These are phyloP conservation scores for Pipistrellus pipistrellus DNA, from an alignment of 2,797 vertebrate genomes.

Conservation along the genomic window DNA sequence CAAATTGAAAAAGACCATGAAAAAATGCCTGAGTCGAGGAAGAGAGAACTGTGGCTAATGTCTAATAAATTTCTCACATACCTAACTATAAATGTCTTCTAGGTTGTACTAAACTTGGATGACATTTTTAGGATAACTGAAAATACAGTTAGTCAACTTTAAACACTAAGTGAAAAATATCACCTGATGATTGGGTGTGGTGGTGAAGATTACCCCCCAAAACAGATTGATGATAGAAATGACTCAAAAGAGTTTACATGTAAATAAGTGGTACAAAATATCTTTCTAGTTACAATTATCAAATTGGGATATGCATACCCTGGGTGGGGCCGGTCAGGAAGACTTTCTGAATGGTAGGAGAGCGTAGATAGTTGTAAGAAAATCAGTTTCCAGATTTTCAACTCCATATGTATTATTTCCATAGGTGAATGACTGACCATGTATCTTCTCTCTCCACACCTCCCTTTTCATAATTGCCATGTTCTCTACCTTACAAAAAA, in stretches of 20 bases:
- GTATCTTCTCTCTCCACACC: not conserved
- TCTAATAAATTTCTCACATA: not conserved
- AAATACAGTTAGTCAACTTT: not conserved
- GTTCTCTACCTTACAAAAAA: not conserved
- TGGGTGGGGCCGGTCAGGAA: not conserved
- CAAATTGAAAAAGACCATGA: not conserved
- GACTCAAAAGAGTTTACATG: not conserved
- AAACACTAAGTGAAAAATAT: conserved; percentile 31
- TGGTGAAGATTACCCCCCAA: not conserved
- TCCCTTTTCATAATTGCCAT: not conserved
- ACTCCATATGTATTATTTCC: not conserved
- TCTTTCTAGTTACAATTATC: not conserved
- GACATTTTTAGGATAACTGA: not conserved
- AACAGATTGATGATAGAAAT: not conserved
- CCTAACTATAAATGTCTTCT: not conserved
- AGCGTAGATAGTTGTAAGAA: not conserved
- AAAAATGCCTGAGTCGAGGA: not conserved
- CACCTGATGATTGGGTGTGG: not conserved
- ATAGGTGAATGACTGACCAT: not conserved
- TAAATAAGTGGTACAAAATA: not conserved
- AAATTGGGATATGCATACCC: not conserved
- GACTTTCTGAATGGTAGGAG: not conserved
- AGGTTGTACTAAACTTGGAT: not conserved
- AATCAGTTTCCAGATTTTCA: not conserved
- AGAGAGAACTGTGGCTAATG: not conserved